These are phyloP conservation scores for Tangara arthus DNA, from an alignment of 2,797 vertebrate species.

Conservation along the genomic window DNA sequence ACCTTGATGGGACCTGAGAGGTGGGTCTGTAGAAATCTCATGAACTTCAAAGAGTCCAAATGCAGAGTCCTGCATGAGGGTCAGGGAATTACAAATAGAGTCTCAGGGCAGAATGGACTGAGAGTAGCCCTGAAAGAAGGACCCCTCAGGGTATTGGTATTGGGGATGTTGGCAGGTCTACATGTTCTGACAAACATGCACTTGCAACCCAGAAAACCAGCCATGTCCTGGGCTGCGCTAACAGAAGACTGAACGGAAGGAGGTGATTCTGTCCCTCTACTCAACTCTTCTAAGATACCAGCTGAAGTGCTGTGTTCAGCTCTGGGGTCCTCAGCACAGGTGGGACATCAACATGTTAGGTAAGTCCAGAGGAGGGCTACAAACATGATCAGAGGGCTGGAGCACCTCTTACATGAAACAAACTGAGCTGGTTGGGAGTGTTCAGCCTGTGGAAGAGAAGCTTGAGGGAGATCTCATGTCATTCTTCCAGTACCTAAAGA, in stretches of 20 bases:
- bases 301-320: not conserved
- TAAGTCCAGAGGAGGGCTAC: not conserved
- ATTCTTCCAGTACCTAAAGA: not conserved
- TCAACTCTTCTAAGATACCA: not conserved
- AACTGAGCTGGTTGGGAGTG: not conserved
- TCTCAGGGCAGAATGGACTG: not conserved
- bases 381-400: not conserved
- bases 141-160: not conserved
- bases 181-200: too few relatives aligned
- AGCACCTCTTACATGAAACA: accelerated
- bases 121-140: not conserved
- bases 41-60: not conserved
- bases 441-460: not conserved
- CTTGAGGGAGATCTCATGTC: too few relatives aligned
- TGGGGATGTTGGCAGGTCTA: not conserved
- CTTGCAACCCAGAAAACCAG: not conserved
- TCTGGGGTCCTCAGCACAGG: not conserved
- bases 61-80: accelerated
- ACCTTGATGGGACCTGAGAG: too few relatives aligned
- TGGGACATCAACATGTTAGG: accelerated
- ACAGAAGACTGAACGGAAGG: not conserved
- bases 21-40: not conserved
- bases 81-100: not conserved
- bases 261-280: not conserved
- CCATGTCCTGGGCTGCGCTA: not conserved